Base-by-base conservation (phyloP, 2,797 vertebrate species). In the Darevskia nairensis region DNA sequence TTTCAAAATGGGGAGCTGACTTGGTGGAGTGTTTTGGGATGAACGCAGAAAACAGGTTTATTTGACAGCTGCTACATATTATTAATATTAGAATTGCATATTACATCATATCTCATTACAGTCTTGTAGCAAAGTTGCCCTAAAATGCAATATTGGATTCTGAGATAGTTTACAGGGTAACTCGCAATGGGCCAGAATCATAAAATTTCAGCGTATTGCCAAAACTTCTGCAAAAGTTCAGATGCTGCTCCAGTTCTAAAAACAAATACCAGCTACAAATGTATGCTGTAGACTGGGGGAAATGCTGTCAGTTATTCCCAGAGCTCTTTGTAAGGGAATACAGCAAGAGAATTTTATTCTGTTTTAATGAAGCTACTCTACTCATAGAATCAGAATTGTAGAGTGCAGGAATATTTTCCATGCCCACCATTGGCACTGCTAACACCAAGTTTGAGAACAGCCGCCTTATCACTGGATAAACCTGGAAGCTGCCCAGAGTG, bases 91-190 rank as follows among this genome's bases (percentile, higher is more conserved):
- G 44, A 66, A 50, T 77, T 78, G 44, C 93, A 91, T 93, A 95
- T 95, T 95, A 95, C 95, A 95, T 95, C 95, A 95, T 94, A 95
- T 95, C 94, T 94, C 93, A 94, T 94, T 96, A 94, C 92, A 91
- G 89, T 90, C 93, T 92, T 93, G 93, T 95, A 94, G 95, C 91
- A 90, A 93, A 93, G 91, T 94, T 94, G 89, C 89, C 91, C 88
- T 93, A 95, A 95, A 95, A 95, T 90, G 92, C 94, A 94, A 95
- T 87, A 80, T 95, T 95, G 94, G 91, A 87, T 95, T 95, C 91
- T 95, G 92, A 94, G 91, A 94, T 91, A 92, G 94, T 95, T 95
- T 96, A 94, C 94, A 93, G 89, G 82, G 1, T 94, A 93, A 74
- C 75, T 84, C 93, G 89, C 84, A 94, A 92, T 82, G 87, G 91